Conservation (phyloP, 2,888 invertebrate species). For the Trissolcus brochymenae region DNA sequence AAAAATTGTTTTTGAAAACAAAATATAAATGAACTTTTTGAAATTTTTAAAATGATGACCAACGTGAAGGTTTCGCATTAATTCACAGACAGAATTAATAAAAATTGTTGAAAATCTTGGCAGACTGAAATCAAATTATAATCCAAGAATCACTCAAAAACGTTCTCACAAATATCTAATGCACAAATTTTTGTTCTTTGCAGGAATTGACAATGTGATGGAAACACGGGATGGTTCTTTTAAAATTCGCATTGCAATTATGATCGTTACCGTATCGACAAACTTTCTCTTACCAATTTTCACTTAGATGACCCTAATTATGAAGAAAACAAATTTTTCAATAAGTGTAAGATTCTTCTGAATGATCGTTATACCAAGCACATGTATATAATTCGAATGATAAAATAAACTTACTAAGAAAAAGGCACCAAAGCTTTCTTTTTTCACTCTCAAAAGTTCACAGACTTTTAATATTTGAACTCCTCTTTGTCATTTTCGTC, state of each 20-base stretch:
- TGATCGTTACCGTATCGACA: slow-evolving; percentile 68
- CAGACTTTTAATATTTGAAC: neutral
- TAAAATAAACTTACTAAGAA: slow-evolving; percentile 33
- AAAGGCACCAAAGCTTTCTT: neutral
- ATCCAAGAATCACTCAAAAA: neutral
- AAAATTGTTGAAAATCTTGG: slow-evolving; percentile 68
- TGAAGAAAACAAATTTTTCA: slow-evolving; percentile 1
- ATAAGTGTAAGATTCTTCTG: slow-evolving; percentile 14
- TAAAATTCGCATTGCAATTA: slow-evolving; percentile 41
- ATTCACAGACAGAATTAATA: slow-evolving; percentile 47
- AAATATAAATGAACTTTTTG: neutral
- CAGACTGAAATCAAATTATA: slow-evolving; percentile 62
- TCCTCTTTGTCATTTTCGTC: slow-evolving; percentile 12
- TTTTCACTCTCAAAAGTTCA: neutral
- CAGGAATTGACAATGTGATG: slow-evolving; percentile 75
- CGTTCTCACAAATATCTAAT: neutral
- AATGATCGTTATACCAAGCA: slow-evolving; percentile 20
- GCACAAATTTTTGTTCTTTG: slow-evolving; percentile 47
- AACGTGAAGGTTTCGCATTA: slow-evolving; percentile 63
- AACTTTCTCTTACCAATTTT: slow-evolving; percentile 28
- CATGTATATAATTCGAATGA: slow-evolving; percentile 38
- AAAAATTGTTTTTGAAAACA: neutral
- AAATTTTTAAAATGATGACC: slow-evolving; percentile 60
- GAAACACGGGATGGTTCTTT: slow-evolving; percentile 60
- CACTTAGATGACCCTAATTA: slow-evolving; percentile 37